These are phyloP conservation scores for Rotaria magnacalcarata DNA, from an alignment of 2,888 invertebrate genomes.

Conservation along the genomic window DNA sequence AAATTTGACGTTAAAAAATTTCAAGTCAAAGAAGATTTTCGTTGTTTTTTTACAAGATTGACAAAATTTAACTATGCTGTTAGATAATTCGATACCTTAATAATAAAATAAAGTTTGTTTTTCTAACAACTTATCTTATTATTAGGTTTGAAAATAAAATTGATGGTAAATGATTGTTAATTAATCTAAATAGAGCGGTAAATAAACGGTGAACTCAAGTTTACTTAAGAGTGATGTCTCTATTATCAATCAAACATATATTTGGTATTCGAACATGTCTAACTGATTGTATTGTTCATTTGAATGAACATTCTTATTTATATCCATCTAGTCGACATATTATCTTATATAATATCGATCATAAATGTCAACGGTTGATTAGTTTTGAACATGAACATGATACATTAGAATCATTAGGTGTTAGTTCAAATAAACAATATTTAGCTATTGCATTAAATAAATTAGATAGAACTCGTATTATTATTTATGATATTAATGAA, in stretches of 20 bases:
- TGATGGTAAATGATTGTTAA: too few species aligned
- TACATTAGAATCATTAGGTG: not conserved
- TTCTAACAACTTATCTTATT: too few species aligned
- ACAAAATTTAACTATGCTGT: too few species aligned
- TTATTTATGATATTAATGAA: not conserved
- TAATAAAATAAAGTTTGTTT: too few species aligned
- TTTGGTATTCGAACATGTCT: not conserved
- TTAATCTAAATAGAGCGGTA: not conserved
- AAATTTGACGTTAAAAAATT: too few species aligned
- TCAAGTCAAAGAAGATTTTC: too few species aligned
- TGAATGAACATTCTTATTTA: not conserved
- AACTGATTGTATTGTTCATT: not conserved
- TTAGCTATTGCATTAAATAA: not conserved
- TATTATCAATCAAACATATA: not conserved
- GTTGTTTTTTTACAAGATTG: too few species aligned
- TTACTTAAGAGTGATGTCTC: not conserved
- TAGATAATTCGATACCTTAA: too few species aligned
- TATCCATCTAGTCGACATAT: conserved; percentile 8
- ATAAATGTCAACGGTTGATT: not conserved
- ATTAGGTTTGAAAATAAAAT: too few species aligned
- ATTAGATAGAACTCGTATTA: not conserved
- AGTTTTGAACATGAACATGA: not conserved
- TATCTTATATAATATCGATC: not conserved
- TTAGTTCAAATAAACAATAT: conserved; percentile 3
- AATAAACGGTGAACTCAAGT: not conserved